Base-by-base conservation (phyloP, 2,113 vertebrate genomes). In the Ictidomys tridecemlineatus region DNA sequence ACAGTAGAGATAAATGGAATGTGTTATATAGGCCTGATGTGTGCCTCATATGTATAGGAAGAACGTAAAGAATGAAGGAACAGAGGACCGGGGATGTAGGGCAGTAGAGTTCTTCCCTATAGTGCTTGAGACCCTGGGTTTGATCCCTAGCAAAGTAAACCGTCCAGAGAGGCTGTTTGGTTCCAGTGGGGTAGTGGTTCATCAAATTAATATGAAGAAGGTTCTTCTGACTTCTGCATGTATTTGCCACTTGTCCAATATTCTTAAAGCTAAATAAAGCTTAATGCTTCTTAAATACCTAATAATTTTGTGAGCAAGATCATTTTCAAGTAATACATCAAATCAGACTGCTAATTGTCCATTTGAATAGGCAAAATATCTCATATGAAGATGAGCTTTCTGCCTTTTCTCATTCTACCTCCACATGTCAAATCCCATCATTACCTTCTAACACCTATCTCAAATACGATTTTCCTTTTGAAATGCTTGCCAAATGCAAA, bases 391-490 rank as follows among this genome's bases (percentile, higher is more conserved):
- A 61, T 72, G 65, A 22, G 30, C 61, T 32, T 94, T 79, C 70
- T 77, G 58, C 28, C 37, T 86, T 91, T 89, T 85, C 45, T 61
- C 51, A 58, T 56, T 93, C 16, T 12, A 56, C 51, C 74, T 95
- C 53, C 34, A 67, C n/a, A 77, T 77, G 39, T 80, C 16, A 91
- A 93, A 85, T 88, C n/a, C 16, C 34, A 92, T 77, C 37, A 17
- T 82, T 34, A 72, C 89, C 72, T 30, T 56, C 61, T 72, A 56
- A 56, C 22, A 56, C 11, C 18, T 39, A 91, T 51, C 37, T 80
- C 37, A 88, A 84, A 85, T 86, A 79, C 6, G n/a, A 80, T 93
- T 97, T 96, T 95, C 39, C 61, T 96, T 85, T 39, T 48, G 32
- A 89, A 85, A 94, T 69, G 58, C 24, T 85, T 85, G 91, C 72